Conservation (phyloP, 1,140 invertebrate genomes). For the Pygmarrhopalites habei region DNA sequence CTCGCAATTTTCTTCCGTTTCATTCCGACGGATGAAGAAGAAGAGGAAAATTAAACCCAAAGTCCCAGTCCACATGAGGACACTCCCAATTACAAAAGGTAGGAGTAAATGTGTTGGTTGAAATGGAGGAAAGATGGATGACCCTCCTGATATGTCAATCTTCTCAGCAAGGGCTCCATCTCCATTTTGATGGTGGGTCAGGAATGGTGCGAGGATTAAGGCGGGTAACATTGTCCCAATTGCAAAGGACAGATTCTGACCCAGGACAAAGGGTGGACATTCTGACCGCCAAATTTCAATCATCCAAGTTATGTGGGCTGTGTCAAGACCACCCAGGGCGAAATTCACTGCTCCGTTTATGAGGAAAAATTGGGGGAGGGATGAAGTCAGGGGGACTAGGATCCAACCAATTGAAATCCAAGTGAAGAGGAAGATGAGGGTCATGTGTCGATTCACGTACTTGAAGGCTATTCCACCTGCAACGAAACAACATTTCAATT, state of each 20-base stretch:
- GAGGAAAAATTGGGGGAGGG: background rate
- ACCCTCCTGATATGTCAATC: too few species aligned
- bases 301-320: slow-evolving; percentile 24
- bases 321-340: slow-evolving; percentile 10
- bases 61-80: too few species aligned
- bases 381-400: background rate
- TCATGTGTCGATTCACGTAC: slow-evolving; percentile 7
- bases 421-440: background rate
- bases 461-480: slow-evolving; percentile 16
- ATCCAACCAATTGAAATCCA: background rate
- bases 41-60: too few species aligned
- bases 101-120: too few species aligned
- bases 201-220: too few species aligned
- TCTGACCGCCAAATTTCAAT: slow-evolving; percentile 22
- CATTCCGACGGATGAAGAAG: too few species aligned
- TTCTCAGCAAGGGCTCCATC: too few species aligned
- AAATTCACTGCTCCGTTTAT: background rate
- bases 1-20: too few species aligned
- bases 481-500: too few species aligned
- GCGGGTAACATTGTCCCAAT: slow-evolving; percentile 14
- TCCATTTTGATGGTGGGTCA: too few species aligned
- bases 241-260: slow-evolving; percentile 17
- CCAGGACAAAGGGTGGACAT: slow-evolving; percentile 12
- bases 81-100: too few species aligned
- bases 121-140: too few species aligned